Percentiles rank a stretch among this genome's conserved stretches.
Conservation (phyloP, 2,888 invertebrate species). For the Drosophila melanocephala region DNA sequence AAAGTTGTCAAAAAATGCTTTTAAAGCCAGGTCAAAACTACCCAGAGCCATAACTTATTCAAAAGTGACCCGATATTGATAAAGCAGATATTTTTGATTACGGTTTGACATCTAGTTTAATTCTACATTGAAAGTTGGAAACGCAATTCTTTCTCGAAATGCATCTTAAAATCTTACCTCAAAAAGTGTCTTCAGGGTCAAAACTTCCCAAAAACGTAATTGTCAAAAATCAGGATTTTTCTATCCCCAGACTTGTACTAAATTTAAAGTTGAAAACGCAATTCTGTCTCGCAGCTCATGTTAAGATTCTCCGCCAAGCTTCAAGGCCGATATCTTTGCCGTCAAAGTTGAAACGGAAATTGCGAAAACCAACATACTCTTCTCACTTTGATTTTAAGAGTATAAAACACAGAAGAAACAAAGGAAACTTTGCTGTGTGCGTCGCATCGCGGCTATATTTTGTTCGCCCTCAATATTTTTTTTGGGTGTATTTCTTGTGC, state of each 20-base stretch:
- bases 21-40: neutral
- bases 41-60: neutral
- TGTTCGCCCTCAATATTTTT: conserved; percentile 38
- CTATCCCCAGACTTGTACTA: too few relatives aligned
- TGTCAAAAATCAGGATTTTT: too few relatives aligned
- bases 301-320: too few relatives aligned
- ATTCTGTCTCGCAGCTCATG: too few relatives aligned
- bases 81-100: fast-evolving
- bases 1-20: neutral
- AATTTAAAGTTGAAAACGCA: too few relatives aligned
- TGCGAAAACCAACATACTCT: neutral
- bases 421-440: conserved; percentile 65
- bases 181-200: neutral
- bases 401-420: conserved; percentile 6
- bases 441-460: conserved; percentile 48
- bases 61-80: neutral
- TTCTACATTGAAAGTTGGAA: neutral
- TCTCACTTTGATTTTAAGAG: neutral
- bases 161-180: fast-evolving
- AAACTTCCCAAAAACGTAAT: too few relatives aligned
- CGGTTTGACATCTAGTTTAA: neutral
- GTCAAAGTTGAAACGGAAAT: neutral
- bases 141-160: neutral
- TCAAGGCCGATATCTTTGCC: too few relatives aligned
- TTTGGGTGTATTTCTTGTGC: conserved; percentile 65